A percentile compares a stretch with the other conserved stretches of the same genome.
phyloP scores from a whole-genome alignment of 2,113 vertebrate genomes.

The Scartelaos histophorus region DNA sequence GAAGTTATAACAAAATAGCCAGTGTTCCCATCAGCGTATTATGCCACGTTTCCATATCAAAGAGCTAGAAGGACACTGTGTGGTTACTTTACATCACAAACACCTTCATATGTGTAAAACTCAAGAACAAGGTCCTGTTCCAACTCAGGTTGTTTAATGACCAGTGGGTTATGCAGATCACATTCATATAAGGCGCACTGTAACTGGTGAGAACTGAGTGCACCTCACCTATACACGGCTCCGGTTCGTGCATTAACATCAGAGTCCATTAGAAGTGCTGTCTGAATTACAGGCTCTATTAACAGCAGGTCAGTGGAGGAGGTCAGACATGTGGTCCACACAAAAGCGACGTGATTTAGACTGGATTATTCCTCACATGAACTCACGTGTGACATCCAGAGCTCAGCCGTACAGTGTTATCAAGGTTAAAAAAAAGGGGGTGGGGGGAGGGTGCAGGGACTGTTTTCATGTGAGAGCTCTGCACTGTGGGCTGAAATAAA shows the following conservation, averaged over 20 bases:
- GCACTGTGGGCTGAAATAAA: not conserved
- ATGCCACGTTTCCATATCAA: too few species aligned
- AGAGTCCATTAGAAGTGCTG: constrained; percentile 16
- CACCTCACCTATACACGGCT: not conserved
- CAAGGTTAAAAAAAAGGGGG: not conserved
- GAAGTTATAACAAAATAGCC: too few species aligned
- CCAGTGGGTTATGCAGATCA: not conserved
- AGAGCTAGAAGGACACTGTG: too few species aligned
- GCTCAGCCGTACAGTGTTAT: constrained; percentile 6
- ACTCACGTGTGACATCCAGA: constrained; percentile 27
- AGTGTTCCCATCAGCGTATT: too few species aligned
- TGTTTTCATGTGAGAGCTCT: not conserved
- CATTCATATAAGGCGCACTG: not conserved
- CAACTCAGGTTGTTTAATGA: not conserved
- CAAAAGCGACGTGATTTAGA: constrained; percentile 18
- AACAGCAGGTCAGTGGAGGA: constrained; percentile 23
- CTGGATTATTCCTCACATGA: constrained; percentile 51
- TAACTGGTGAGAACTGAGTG: not conserved
- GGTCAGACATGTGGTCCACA: constrained; percentile 21
- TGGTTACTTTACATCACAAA: not conserved
- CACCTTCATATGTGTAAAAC: not conserved
- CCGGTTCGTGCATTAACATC: not conserved
- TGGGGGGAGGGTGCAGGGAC: too few species aligned
- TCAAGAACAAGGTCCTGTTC: not conserved
- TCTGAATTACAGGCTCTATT: not conserved